These are phyloP conservation scores for Dendrocopos noguchii DNA, from an alignment of 2,113 vertebrate species.

Conservation along the genomic window DNA sequence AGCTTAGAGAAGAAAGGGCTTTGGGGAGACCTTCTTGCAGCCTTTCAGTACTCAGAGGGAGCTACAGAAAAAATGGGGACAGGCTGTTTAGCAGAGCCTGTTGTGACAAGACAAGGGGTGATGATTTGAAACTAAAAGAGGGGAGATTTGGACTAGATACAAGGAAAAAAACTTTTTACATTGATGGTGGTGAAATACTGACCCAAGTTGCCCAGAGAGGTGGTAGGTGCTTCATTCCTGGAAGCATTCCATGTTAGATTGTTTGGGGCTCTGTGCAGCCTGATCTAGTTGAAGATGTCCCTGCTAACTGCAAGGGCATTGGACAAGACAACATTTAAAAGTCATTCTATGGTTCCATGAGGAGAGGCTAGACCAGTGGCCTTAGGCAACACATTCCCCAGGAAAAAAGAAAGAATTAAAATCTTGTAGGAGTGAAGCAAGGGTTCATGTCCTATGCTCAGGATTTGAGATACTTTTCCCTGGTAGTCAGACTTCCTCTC, in stretches of 20 bases:
- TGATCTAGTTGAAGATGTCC: neutral
- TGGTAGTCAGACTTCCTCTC: neutral
- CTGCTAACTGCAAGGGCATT: neutral
- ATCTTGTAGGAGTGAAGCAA: neutral
- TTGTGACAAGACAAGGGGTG: neutral
- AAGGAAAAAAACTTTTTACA: neutral
- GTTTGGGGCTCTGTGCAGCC: neutral
- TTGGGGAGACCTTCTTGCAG: neutral
- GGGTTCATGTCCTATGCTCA: neutral
- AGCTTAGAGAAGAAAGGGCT: neutral
- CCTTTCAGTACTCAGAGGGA: neutral
- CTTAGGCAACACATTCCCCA: fast-evolving
- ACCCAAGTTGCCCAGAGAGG: neutral
- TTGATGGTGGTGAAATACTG: neutral
- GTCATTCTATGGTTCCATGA: neutral
- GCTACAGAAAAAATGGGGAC: neutral
- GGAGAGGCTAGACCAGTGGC: neutral
- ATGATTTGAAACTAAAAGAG: neutral
- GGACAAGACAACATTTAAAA: neutral
- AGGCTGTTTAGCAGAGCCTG: neutral
- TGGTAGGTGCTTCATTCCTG: neutral
- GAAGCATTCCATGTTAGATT: neutral
- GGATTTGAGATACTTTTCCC: neutral
- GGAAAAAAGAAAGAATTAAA: neutral
- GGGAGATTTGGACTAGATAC: neutral